Evolutionary conservation across 53 echinoderm and acorn worm species (phyloP).

Genomic region (Hippasteria phrygiana): DNA sequence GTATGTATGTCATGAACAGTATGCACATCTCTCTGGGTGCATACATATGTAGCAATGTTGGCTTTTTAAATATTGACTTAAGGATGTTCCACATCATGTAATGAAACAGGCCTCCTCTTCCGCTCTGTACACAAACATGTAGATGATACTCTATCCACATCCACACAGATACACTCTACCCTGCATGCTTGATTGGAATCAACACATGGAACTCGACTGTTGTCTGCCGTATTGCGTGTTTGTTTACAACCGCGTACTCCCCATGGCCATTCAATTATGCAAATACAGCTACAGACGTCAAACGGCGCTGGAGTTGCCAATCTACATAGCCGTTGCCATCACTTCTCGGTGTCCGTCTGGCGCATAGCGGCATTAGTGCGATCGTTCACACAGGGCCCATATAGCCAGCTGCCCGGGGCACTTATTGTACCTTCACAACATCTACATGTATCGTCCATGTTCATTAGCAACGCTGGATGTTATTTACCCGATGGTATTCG

Average conservation of each 20-base stretch:
- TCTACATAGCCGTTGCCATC: slow-evolving; percentile 10
- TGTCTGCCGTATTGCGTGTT: slow-evolving; percentile 32
- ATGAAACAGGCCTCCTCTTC: background rate
- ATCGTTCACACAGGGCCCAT: slow-evolving; percentile 38
- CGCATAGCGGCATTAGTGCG: slow-evolving; percentile 34
- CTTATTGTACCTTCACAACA: slow-evolving; percentile 21
- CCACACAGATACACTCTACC: too few species aligned
- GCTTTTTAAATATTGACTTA: too few species aligned
- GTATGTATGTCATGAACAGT: too few species aligned
- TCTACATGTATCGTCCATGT: slow-evolving; percentile 15
- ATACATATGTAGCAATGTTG: too few species aligned
- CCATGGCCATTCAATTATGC: slow-evolving; percentile 52
- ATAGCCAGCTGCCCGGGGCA: slow-evolving; percentile 13
- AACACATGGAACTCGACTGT: slow-evolving; percentile 11
- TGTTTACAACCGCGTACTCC: slow-evolving; percentile 38
- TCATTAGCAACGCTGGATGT: slow-evolving; percentile 16
- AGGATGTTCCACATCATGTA: too few species aligned
- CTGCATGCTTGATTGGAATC: slow-evolving; percentile 14
- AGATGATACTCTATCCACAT: background rate
- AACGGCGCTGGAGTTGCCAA: slow-evolving; percentile 51
- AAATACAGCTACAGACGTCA: slow-evolving; percentile 62
- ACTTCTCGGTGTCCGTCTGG: slow-evolving; percentile 19
- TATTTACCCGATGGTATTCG: background rate
- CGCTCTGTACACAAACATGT: background rate
- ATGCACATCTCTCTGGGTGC: too few species aligned